phyloP scores from a whole-genome alignment of 2,113 vertebrate species.

The Chelonoidis abingdonii region DNA sequence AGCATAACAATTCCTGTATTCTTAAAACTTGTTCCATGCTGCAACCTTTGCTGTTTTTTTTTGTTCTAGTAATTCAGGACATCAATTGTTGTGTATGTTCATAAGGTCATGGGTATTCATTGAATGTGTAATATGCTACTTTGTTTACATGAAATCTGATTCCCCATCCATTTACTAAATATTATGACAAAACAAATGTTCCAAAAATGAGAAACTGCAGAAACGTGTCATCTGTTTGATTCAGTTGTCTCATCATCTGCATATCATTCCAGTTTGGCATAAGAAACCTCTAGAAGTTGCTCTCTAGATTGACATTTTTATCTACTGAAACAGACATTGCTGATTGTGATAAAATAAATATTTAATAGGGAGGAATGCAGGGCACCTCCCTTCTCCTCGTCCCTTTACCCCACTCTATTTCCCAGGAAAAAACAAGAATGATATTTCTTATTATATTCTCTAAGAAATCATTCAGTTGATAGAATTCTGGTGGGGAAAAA shows the following conservation, averaged over 20 bases:
- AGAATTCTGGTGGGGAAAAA: background rate
- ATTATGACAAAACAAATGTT: background rate
- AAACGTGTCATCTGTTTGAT: background rate
- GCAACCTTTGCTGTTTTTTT: background rate
- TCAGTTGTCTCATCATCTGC: background rate
- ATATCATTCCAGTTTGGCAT: background rate
- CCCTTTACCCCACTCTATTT: background rate
- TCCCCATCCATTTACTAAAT: background rate
- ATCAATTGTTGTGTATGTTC: background rate
- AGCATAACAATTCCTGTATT: background rate
- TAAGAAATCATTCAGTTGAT: background rate
- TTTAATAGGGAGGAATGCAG: background rate
- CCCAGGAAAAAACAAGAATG: background rate
- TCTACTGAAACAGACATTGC: background rate
- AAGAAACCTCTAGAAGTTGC: background rate
- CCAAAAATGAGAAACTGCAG: background rate
- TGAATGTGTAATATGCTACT: background rate
- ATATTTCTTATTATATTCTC: background rate
- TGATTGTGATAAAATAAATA: background rate
- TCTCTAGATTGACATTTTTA: background rate
- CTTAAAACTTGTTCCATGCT: background rate
- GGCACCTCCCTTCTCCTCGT: background rate
- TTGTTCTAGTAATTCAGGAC: background rate
- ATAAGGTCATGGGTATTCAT: background rate
- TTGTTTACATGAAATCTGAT: background rate